A percentile compares a stretch with the other conserved stretches of the same genome.
Evolutionary conservation across 2,113 vertebrate genomes (phyloP).

Genomic region (Cyprinodon variegatus): DNA sequence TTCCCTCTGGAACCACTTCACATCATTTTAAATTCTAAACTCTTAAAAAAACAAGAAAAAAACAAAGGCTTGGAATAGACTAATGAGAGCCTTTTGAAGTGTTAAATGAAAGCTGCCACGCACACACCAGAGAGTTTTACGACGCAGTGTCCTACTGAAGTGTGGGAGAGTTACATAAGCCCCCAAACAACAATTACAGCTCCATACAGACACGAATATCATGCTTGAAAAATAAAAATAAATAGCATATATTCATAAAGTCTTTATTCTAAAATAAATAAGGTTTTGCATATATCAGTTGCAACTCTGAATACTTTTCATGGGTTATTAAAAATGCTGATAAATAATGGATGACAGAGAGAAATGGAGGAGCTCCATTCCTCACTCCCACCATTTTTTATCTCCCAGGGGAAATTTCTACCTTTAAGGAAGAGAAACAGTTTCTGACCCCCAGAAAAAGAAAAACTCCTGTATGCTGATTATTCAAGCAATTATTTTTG

Average conservation of each 20-base stretch:
- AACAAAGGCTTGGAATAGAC: conserved; percentile 19
- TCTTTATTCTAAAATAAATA: conserved; percentile 30
- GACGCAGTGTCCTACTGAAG: conserved; percentile 35
- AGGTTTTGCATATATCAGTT: conserved; percentile 6
- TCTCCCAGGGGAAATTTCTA: conserved; percentile 44
- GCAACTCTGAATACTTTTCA: conserved; percentile 17
- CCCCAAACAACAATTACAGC: conserved; percentile 50
- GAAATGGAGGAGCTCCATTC: conserved; percentile 33
- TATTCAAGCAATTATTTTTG: not conserved
- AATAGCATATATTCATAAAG: conserved; percentile 8
- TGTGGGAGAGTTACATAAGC: conserved; percentile 44
- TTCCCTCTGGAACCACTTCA: conserved; percentile 24
- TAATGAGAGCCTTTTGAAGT: conserved; percentile 53
- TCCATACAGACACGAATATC: conserved; percentile 24
- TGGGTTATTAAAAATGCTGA: conserved; percentile 35
- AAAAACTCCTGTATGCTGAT: not conserved
- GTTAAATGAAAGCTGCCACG: conserved; percentile 48
- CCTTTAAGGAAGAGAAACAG: conserved; percentile 6
- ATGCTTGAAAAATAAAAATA: conserved; percentile 13
- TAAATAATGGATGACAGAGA: conserved; percentile 35
- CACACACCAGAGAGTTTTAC: conserved; percentile 60
- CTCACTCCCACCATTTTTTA: conserved; percentile 18
- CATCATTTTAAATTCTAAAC: conserved; percentile 39
- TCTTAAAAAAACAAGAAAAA: conserved; percentile 14
- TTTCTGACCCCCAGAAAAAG: conserved; percentile 13